Base-by-base conservation (phyloP, 2,888 invertebrate species). In the Archips xylosteana region DNA sequence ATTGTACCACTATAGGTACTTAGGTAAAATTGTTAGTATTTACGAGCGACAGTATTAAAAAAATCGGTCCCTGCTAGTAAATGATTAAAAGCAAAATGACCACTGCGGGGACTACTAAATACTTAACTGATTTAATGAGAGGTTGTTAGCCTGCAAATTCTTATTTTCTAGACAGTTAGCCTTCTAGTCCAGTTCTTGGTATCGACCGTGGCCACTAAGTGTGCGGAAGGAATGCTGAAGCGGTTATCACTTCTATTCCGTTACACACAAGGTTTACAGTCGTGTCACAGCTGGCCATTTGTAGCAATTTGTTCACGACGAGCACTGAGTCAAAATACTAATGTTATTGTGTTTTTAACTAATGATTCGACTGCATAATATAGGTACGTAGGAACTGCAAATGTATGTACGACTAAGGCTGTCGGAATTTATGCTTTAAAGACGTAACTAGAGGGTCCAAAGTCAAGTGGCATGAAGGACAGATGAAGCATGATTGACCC, bases 241-340 rank as follows among this genome's bases (percentile, higher is more conserved):
- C 45, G 47, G 42, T 34, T 47, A 36, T 67, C 61, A n/a, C 54
- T 23, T 57, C 62, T 72, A 67, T 54, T 13, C 6, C 36, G 2
- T 36, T 45, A n/a, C 15, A 3, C 13, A 57, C n/a, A 72, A 5
- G 47, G 45, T 42, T 34, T 39, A 39, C 3, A 67, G 36, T 61
- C 2, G 57, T 15, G 13, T 54, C 34, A 36, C 15, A 12, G 8
- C 59, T 36, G 57, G 68, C 63, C 68, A 49, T 73, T 73, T 59
- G 68, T 68, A 72, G 72, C 72, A 68, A 73, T 73, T 73, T 73
- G 72, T 65, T 57, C 72, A 45, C 57, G 63, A 45, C 57, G 63
- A 36, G 57, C 72, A 59, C 68, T 49, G 47, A 67, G 54, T 71
- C 34, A 47, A 63, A 47, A 62, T 49, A 63, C 72, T 59, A 68